phyloP scores from a whole-genome alignment of 64 coral and sea anemone genomes.

The Montipora cactus region DNA sequence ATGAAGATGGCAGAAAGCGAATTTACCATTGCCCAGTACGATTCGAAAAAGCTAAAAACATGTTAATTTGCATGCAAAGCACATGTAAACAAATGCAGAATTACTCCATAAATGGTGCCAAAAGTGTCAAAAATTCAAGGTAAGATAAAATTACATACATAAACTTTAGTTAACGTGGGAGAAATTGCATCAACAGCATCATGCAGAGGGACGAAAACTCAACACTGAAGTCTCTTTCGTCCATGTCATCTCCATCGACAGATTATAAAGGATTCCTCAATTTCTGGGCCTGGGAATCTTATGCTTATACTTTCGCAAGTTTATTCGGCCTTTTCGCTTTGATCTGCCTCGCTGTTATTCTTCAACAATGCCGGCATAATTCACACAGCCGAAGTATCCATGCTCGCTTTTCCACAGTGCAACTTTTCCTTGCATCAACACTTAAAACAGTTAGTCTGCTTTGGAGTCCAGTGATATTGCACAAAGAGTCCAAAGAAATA shows the following conservation, averaged over 20 bases:
- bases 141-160: too few species aligned
- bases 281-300: slow-evolving; percentile 26
- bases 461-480: background rate
- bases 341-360: background rate
- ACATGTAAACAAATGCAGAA: background rate
- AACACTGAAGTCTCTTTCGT: background rate
- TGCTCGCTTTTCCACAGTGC: background rate
- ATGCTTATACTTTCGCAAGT: background rate
- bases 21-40: background rate
- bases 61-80: background rate
- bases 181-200: background rate
- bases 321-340: slow-evolving; percentile 21
- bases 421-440: slow-evolving; percentile 23
- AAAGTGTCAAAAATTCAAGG: background rate
- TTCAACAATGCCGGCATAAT: background rate
- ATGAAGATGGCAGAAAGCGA: background rate
- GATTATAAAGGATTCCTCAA: background rate
- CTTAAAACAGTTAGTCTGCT: background rate
- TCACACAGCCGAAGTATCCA: background rate
- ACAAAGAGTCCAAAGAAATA: background rate
- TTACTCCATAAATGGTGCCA: background rate
- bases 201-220: background rate
- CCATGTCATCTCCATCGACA: background rate
- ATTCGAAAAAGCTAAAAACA: background rate
- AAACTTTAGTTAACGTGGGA: too few species aligned